Conservation (phyloP, 2,113 vertebrate species). For the Donacobius atricapilla region DNA sequence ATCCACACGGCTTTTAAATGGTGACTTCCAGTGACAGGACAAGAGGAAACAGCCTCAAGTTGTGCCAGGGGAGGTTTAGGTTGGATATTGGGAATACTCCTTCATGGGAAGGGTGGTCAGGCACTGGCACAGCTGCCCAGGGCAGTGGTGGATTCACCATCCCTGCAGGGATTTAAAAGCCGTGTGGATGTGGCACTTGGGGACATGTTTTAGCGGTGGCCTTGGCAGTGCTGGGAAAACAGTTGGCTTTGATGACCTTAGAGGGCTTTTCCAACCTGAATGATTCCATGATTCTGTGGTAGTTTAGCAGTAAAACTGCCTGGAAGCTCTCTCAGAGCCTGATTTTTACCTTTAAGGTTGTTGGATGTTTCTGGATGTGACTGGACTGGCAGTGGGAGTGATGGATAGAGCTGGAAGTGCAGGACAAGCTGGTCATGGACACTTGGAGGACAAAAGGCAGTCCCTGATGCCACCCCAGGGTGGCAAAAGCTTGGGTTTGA, state of each 20-base stretch:
- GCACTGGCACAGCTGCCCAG: neutral
- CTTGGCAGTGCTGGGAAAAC: neutral
- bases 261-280: neutral
- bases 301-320: neutral
- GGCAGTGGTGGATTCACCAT: neutral
- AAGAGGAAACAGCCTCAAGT: rapidly evolving
- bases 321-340: neutral
- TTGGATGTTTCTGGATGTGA: neutral
- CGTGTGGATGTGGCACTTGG: neutral
- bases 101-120: neutral
- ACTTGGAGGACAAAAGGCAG: rapidly evolving
- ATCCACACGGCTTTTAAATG: neutral
- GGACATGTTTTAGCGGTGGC: neutral
- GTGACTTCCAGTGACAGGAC: neutral
- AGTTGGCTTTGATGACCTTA: neutral
- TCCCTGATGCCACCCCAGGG: neutral
- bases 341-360: neutral
- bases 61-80: neutral
- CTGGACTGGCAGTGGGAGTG: neutral
- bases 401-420: neutral
- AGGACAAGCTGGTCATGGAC: neutral
- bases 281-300: neutral
- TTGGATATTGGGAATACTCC: neutral
- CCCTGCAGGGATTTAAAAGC: neutral
- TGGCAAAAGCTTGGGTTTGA: neutral